These are phyloP conservation scores for Pao palembangensis DNA, from an alignment of 2,113 vertebrate species.

Conservation along the genomic window DNA sequence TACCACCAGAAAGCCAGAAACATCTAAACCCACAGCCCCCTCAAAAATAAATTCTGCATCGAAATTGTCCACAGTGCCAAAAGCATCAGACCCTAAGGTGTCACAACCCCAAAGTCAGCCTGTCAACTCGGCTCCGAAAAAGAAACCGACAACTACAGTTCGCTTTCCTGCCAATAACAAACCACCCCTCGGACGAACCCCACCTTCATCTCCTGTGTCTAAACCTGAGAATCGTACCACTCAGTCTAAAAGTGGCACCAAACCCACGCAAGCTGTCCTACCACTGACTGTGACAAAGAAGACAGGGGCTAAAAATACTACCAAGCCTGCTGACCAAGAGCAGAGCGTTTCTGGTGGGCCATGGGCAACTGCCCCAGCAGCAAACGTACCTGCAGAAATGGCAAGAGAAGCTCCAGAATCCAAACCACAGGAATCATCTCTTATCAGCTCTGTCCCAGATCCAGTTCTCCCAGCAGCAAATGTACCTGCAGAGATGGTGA, in stretches of 20 bases:
- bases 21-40: slow-evolving; percentile 40
- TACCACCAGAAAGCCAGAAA: slow-evolving; percentile 58
- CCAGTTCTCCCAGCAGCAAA: too few species aligned
- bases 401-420: slow-evolving; percentile 11
- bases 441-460: background rate
- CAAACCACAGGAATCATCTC: slow-evolving; percentile 1
- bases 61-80: slow-evolving; percentile 37
- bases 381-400: slow-evolving; percentile 6
- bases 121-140: slow-evolving; percentile 32
- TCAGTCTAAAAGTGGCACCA: slow-evolving; percentile 40
- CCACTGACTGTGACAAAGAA: slow-evolving; percentile 54
- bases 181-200: slow-evolving; percentile 30
- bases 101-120: slow-evolving; percentile 46
- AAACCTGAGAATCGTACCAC: slow-evolving; percentile 31
- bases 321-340: background rate
- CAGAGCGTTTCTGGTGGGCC: background rate
- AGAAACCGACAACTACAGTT: slow-evolving; percentile 38
- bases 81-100: slow-evolving; percentile 43
- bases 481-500: too few species aligned
- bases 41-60: slow-evolving; percentile 25
- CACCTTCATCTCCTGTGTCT: slow-evolving; percentile 43
- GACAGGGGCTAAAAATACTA: background rate
- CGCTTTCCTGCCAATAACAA: slow-evolving; percentile 23
- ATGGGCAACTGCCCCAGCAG: background rate
- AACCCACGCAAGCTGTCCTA: slow-evolving; percentile 63